Percentiles rank a stretch among this genome's conserved stretches.
These are phyloP conservation scores for Chionomys nivalis DNA, from an alignment of 2,113 vertebrate genomes.

Conservation along the genomic window DNA sequence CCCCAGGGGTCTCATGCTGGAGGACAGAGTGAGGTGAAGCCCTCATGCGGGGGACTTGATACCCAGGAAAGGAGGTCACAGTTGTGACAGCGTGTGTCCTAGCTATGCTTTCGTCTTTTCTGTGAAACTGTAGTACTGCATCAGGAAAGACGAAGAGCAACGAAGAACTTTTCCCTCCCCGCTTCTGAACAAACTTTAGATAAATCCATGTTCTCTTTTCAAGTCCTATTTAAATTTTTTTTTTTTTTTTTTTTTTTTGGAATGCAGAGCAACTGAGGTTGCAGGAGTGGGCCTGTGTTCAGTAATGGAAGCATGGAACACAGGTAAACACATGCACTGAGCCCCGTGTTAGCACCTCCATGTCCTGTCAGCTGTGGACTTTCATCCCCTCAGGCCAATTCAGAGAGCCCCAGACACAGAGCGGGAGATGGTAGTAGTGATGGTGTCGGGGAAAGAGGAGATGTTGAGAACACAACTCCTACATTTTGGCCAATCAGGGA, in stretches of 20 bases:
- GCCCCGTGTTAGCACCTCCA: not conserved
- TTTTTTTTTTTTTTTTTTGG: not conserved
- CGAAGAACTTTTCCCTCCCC: too few species aligned
- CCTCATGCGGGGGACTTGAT: not conserved
- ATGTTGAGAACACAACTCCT: not conserved
- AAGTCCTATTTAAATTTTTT: not conserved
- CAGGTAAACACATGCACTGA: not conserved
- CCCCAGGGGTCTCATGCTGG: not conserved
- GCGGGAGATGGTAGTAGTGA: not conserved
- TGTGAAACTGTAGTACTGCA: not conserved
- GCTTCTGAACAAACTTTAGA: not conserved
- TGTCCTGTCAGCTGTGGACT: not conserved
- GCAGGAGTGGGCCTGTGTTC: too few species aligned
- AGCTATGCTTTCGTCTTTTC: not conserved
- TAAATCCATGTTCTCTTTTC: not conserved
- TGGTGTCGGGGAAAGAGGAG: not conserved
- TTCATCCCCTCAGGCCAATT: too few species aligned
- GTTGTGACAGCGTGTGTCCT: not conserved
- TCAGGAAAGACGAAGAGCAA: too few species aligned
- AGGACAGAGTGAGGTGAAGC: not conserved
- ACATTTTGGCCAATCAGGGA: not conserved
- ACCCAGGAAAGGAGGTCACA: not conserved
- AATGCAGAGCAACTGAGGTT: not conserved
- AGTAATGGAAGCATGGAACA: not conserved
- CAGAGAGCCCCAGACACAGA: not conserved